Base-by-base conservation (phyloP, 2,888 invertebrate genomes). In the Pelosia muscerda region DNA sequence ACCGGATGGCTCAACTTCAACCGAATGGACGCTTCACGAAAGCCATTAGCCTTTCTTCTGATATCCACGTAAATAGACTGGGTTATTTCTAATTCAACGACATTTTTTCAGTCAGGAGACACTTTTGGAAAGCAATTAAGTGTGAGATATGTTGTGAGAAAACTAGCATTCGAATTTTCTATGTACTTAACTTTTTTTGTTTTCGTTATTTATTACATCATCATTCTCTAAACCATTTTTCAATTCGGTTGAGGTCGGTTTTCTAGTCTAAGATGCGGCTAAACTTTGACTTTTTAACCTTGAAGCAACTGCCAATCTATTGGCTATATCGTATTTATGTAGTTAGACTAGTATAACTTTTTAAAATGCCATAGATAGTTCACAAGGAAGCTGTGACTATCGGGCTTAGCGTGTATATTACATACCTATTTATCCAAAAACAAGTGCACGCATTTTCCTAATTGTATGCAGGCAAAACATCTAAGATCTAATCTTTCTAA, bases 1-100 rank as follows among this genome's bases (percentile, higher is more conserved):
- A 78, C 80, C 78, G 78, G 75, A 77, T 82, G 79, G 72, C 71
- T 84, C 82, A 81, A 83, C 80, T 76, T 74, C 82, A 79, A 60
- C 78, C 75, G 69, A 84, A 73, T 84, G 86, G 77, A 78, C 77
- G 74, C 66, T 79, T 77, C 65, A 78, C 74, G 73, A 79, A 77
- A 78, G 72, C 76, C 70, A 79, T 73, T 77, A 75, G 75, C 76
- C 71, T 78, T 79, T 82, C 78, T 82, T 78, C 71, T 73, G 67
- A 69, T 72, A 76, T 58, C 62, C 71, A 67, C 80, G 61, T 72
- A 79, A 79, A 79, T 79, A 79, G 69, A 65, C 13, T 15, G 60
- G 63, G 62, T 66, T 78, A 70, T 77, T 79, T 79, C 71, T 79
- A 66, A 77, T 75, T 69, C 73, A 76, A 55, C 71, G 69, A 63